phyloP scores from a whole-genome alignment of 2,888 invertebrate species.

The Homarus gammarus region DNA sequence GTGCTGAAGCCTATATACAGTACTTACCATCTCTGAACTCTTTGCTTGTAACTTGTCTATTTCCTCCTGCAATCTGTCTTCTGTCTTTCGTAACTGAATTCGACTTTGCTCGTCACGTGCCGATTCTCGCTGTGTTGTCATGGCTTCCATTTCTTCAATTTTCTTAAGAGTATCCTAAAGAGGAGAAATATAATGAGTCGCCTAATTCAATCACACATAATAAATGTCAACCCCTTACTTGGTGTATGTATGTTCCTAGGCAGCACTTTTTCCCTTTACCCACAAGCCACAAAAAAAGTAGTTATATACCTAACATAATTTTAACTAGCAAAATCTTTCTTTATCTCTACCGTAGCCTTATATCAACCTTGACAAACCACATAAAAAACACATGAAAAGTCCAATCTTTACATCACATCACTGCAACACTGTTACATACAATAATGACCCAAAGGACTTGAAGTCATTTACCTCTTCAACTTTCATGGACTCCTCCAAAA shows the following conservation, averaged over 20 bases:
- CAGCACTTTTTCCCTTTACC: no score
- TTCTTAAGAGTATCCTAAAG: conserved; percentile 53
- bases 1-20: neutral
- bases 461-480: conserved; percentile 73
- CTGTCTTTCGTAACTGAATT: conserved; percentile 33
- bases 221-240: no score
- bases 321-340: no score
- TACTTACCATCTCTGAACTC: conserved; percentile 56
- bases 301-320: neutral
- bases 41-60: conserved; percentile 38
- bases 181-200: neutral
- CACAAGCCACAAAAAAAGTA: no score
- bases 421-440: no score
- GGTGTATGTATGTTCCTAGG: no score
- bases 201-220: no score
- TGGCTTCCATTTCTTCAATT: conserved; percentile 61
- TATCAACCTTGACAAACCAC: no score
- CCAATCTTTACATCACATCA: no score
- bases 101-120: conserved; percentile 47
- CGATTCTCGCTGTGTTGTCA: conserved; percentile 12
- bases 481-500: conserved; percentile 68
- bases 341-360: no score
- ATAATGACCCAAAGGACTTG: no score
- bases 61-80: conserved; percentile 52
- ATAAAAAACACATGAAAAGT: no score